Evolutionary conservation across 1,140 invertebrate genomes (phyloP).

Genomic region (Eueides isabella): DNA sequence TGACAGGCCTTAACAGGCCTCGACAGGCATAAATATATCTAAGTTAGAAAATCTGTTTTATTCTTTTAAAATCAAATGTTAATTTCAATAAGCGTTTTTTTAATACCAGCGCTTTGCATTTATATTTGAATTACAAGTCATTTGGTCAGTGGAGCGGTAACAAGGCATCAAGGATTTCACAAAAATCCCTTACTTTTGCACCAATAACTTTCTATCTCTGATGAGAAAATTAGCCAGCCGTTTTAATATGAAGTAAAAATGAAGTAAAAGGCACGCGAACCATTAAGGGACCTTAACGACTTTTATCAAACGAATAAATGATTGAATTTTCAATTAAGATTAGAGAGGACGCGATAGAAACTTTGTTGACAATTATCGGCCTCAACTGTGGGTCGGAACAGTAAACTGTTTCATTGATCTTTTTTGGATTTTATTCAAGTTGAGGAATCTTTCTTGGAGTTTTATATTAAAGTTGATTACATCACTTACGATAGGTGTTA

Average conservation of each 20-base stretch:
- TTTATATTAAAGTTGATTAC: not conserved
- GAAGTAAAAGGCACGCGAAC: slow-evolving; percentile 61
- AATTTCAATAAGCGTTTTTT: no score
- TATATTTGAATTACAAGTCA: slow-evolving; percentile 24
- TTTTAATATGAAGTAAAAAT: slow-evolving; percentile 70
- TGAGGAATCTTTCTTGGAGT: slow-evolving; percentile 12
- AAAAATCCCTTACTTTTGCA: slow-evolving; percentile 46
- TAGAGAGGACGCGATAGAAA: slow-evolving; percentile 62
- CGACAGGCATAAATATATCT: no score
- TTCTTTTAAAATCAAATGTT: no score
- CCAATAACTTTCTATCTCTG: slow-evolving; percentile 49
- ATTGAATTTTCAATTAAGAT: slow-evolving; percentile 81
- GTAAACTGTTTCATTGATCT: slow-evolving; percentile 48
- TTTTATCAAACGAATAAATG: slow-evolving; percentile 78
- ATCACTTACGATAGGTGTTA: not conserved
- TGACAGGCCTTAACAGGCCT: no score
- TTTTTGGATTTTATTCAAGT: not conserved
- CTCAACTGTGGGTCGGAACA: slow-evolving; percentile 41
- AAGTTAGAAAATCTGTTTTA: no score
- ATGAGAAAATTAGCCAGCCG: slow-evolving; percentile 65
- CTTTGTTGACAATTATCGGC: slow-evolving; percentile 72
- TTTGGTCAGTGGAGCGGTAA: slow-evolving; percentile 25
- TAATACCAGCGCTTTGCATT: not conserved
- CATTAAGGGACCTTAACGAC: slow-evolving; percentile 75
- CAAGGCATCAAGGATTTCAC: slow-evolving; percentile 32